phyloP scores from a whole-genome alignment of 2,113 vertebrate genomes.

The Gambusia holbrooki region DNA sequence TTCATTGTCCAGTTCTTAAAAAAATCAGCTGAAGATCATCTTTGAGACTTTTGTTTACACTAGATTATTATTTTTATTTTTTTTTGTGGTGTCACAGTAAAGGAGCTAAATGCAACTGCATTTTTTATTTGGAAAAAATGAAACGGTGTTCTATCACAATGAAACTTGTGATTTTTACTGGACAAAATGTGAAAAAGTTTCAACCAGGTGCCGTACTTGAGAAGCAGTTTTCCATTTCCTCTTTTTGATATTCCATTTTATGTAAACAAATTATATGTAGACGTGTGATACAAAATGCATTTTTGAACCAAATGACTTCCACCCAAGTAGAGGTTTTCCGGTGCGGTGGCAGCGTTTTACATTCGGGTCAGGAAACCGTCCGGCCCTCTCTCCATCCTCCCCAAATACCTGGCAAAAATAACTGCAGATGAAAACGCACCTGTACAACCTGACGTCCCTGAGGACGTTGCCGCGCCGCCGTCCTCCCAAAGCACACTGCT shows the following conservation, averaged over 20 bases:
- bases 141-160: too few species aligned
- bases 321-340: conserved; percentile 31
- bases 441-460: conserved; percentile 37
- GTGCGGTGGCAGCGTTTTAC: conserved; percentile 21
- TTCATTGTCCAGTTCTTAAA: too few species aligned
- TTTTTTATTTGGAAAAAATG: too few species aligned
- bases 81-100: too few species aligned
- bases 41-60: too few species aligned
- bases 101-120: too few species aligned
- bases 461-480: conserved; percentile 48
- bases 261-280: too few species aligned
- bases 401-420: conserved; percentile 45
- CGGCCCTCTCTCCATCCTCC: conserved; percentile 1
- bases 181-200: too few species aligned
- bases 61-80: too few species aligned
- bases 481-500: conserved; percentile 55
- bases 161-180: too few species aligned
- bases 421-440: conserved; percentile 48
- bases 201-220: not conserved
- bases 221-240: conserved; percentile 19
- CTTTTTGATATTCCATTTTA: not conserved
- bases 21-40: too few species aligned
- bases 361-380: conserved; percentile 26
- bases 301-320: conserved; percentile 46
- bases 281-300: conserved; percentile 7